phyloP scores from a whole-genome alignment of 2,797 vertebrate genomes.

The Pangasius djambal region DNA sequence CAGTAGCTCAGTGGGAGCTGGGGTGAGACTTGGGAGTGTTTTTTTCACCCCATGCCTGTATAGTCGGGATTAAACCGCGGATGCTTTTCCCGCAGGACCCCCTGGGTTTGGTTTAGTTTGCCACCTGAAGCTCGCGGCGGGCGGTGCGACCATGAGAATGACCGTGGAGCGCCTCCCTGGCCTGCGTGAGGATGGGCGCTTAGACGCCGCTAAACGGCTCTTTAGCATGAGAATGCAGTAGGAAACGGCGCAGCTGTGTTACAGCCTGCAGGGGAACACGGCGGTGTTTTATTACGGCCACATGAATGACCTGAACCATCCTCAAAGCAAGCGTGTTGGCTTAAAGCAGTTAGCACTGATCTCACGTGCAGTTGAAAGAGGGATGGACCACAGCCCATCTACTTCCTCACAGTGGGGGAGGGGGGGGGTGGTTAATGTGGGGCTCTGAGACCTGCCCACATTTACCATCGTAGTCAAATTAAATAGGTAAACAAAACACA shows the following conservation, averaged over 20 bases:
- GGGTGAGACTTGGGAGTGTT: constrained; percentile 42
- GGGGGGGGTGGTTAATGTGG: constrained; percentile 26
- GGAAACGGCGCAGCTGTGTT: constrained; percentile 77
- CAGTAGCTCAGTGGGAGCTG: constrained; percentile 57
- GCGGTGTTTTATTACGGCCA: constrained; percentile 59
- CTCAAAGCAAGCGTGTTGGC: constrained; percentile 73
- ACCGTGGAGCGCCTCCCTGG: constrained; percentile 70
- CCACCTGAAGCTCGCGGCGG: constrained; percentile 76
- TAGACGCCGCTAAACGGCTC: constrained; percentile 72
- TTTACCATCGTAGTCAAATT: constrained; percentile 24
- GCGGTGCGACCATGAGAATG: constrained; percentile 83
- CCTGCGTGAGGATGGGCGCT: constrained; percentile 66
- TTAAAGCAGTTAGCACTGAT: constrained; percentile 64
- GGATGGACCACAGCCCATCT: constrained; percentile 66
- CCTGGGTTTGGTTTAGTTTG: constrained; percentile 78
- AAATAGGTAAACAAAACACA: constrained; percentile 35
- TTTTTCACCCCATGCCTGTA: constrained; percentile 69
- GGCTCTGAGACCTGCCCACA: constrained; percentile 27
- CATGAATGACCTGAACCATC: constrained; percentile 66
- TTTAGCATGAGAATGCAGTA: constrained; percentile 83
- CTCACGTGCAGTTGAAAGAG: constrained; percentile 75
- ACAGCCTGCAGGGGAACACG: constrained; percentile 54
- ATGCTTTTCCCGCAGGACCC: constrained; percentile 60
- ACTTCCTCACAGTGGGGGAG: constrained; percentile 69
- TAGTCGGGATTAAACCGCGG: constrained; percentile 65